Base-by-base conservation (phyloP, 2,113 vertebrate species). In the Cervus canadensis region DNA sequence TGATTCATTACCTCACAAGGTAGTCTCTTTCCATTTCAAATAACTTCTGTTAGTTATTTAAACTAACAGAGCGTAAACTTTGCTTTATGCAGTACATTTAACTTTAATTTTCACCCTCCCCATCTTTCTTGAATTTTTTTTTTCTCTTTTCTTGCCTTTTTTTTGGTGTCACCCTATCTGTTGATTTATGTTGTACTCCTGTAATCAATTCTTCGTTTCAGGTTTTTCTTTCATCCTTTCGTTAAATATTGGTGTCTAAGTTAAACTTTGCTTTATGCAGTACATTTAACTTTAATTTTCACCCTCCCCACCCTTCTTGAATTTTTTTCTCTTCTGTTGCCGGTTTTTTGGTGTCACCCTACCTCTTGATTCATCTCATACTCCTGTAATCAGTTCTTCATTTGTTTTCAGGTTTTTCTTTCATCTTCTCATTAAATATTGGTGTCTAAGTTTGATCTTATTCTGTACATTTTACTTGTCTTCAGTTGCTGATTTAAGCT, bases 401-500 rank as follows among this genome's bases (percentile, higher is more conserved):
- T 67, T 50, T 78, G 25, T 87, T 91, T 94, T 50, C 45, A 93
- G 19, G 26, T 79, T 86, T 95, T 97, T 92, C 59, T 94, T 85
- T 89, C 30, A 84, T 3, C 5, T 12, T 25, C n/a, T 59, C 64
- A 83, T 67, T 76, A 52, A 76, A 23, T 94, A 33, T 78, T 94
- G 59, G 15, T 85, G 30, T 87, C 52, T 87, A 67, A 52, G 50
- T 30, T 89, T 76, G 85, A 71, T 95, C n/a, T 92, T 43, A 23
- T 79, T 92, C 9, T 64, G 6, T 78, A 2, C 23, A 26, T 36
- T 56, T 60, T 17, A 14, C 48, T 52, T 67, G 85, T 85, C 40
- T 76, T 94, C 59, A 48, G 1, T 93, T 89, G 62, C 84, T 84
- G 10, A 26, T 95, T 36, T 94, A 50, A 95, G 59, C 21, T 56